These are phyloP conservation scores for Cephus runcator DNA, from an alignment of 2,888 invertebrate genomes.

Conservation along the genomic window DNA sequence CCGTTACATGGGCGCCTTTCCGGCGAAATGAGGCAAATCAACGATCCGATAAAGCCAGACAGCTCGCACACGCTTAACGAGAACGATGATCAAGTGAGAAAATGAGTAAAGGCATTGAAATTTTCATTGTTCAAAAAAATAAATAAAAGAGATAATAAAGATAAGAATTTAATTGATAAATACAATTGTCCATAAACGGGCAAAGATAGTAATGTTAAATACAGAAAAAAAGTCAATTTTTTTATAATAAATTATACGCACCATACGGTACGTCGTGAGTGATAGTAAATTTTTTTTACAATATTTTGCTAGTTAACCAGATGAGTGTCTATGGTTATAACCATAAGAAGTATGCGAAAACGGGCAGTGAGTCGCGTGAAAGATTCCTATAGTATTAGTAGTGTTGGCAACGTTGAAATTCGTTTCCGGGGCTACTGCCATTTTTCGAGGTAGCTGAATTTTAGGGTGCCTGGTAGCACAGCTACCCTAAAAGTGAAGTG, in stretches of 20 bases:
- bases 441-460: not conserved
- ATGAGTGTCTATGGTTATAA: not conserved
- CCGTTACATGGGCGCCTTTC: conserved; percentile 2
- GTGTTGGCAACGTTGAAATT: not conserved
- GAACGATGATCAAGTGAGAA: not conserved
- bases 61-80: not conserved
- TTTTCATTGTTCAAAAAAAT: not conserved
- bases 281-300: not conserved
- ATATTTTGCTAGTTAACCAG: not conserved
- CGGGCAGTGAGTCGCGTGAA: not conserved
- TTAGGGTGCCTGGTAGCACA: not conserved
- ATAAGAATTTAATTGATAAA: not conserved
- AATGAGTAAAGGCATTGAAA: not conserved
- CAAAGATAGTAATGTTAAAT: not conserved
- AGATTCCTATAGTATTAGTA: not conserved
- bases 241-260: not conserved
- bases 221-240: not conserved
- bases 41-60: not conserved
- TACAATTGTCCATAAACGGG: not conserved
- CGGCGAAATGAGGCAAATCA: conserved; percentile 1
- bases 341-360: not conserved
- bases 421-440: not conserved
- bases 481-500: not conserved
- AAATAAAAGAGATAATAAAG: not conserved
- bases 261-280: not conserved